A percentile compares a stretch with the other conserved stretches of the same genome.
Evolutionary conservation across 1,140 invertebrate species (phyloP).

Genomic region (Cherax quadricarinatus): DNA sequence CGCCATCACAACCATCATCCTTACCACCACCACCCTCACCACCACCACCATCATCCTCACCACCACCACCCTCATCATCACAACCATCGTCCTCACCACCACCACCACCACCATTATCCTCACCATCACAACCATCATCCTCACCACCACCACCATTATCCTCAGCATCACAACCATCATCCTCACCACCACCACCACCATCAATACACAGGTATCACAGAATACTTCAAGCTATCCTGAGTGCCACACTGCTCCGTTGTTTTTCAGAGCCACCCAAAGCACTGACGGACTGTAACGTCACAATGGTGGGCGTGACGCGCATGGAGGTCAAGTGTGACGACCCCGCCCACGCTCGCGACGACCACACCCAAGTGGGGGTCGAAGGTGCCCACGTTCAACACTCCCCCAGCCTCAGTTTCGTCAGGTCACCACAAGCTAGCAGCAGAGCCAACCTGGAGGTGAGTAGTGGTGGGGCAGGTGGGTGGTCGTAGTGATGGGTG

Average conservation of each 20-base stretch:
- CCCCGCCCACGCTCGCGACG: constrained; percentile 17
- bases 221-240: background rate
- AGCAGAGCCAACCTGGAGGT: constrained; percentile 57
- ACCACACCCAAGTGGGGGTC: background rate
- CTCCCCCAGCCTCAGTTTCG: constrained; percentile 60
- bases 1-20: too few relatives aligned
- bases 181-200: background rate
- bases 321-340: constrained; percentile 56
- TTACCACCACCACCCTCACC: too few relatives aligned
- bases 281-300: constrained; percentile 39
- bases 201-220: background rate
- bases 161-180: too few relatives aligned
- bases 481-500: background rate
- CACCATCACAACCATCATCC: too few relatives aligned
- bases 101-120: too few relatives aligned
- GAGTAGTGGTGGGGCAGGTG: background rate
- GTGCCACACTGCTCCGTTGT: background rate
- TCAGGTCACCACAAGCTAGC: constrained; percentile 40
- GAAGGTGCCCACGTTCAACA: background rate
- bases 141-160: background rate
- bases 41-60: background rate
- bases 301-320: constrained; percentile 23
- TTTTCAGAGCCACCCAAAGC: constrained; percentile 44
- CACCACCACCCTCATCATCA: too few relatives aligned
- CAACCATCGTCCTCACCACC: too few relatives aligned